Conservation (phyloP, 1,140 invertebrate genomes). For the Tetragonula clypearis region DNA sequence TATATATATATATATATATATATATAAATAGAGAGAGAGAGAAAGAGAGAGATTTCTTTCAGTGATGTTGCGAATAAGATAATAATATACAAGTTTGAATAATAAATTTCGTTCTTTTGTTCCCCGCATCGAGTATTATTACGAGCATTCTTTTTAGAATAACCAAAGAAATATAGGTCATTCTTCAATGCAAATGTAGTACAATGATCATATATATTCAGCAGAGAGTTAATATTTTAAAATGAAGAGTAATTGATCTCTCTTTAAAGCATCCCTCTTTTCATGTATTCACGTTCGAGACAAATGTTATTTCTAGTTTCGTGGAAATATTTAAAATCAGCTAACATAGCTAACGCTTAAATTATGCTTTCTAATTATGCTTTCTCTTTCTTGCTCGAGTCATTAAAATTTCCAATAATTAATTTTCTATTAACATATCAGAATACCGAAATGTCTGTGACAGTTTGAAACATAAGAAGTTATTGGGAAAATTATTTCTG, state of each 20-base stretch:
- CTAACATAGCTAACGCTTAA: background rate
- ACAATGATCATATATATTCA: background rate
- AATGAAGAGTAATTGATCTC: background rate
- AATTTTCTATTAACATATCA: background rate
- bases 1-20: too few relatives aligned
- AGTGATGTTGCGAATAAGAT: background rate
- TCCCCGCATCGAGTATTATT: background rate
- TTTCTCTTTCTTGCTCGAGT: background rate
- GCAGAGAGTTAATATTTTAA: background rate
- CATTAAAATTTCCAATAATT: background rate
- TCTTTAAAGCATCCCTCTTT: background rate
- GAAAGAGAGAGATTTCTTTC: background rate
- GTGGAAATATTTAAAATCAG: background rate
- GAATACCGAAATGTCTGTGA: background rate
- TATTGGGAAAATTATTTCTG: background rate
- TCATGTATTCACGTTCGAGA: background rate
- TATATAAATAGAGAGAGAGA: too few relatives aligned
- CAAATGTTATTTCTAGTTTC: background rate
- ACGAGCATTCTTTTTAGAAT: too few relatives aligned
- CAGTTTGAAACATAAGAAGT: background rate
- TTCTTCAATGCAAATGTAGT: background rate
- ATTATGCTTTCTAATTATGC: background rate
- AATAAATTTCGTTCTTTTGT: background rate
- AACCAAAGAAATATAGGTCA: background rate
- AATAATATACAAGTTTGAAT: background rate